phyloP scores from a whole-genome alignment of 2,113 vertebrate species.

The Jacana jacana region DNA sequence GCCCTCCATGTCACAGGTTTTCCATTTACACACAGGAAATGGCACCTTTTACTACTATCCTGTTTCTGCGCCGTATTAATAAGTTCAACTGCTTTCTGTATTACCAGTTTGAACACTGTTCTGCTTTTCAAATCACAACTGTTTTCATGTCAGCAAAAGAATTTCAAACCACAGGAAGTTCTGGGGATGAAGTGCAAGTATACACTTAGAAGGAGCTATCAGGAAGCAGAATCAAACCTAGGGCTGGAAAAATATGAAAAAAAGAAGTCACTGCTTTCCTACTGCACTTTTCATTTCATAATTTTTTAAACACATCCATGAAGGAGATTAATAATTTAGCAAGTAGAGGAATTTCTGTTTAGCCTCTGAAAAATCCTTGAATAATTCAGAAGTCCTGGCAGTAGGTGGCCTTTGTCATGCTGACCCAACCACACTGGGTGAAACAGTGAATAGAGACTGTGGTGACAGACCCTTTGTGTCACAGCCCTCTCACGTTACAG shows the following conservation, averaged over 20 bases:
- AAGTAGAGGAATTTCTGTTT: constrained; percentile 65
- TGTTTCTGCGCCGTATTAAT: constrained; percentile 32
- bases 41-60: constrained; percentile 46
- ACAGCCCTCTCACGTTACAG: constrained; percentile 60
- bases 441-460: constrained; percentile 67
- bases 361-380: constrained; percentile 61
- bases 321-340: constrained; percentile 69
- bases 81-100: constrained; percentile 37
- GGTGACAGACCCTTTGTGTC: constrained; percentile 37
- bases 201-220: background rate
- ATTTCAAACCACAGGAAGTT: constrained; percentile 49
- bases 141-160: constrained; percentile 37
- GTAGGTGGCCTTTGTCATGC: constrained; percentile 42
- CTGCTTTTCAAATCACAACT: constrained; percentile 58
- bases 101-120: constrained; percentile 23
- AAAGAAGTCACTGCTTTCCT: background rate
- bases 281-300: background rate
- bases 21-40: constrained; percentile 53
- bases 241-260: background rate
- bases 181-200: constrained; percentile 18
- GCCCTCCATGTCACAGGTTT: constrained; percentile 6
- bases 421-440: background rate
- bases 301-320: constrained; percentile 10
- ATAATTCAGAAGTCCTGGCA: constrained; percentile 75
- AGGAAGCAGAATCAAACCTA: background rate